Conservation (phyloP, 2,113 vertebrate genomes). For the Aphyosemion australe region DNA sequence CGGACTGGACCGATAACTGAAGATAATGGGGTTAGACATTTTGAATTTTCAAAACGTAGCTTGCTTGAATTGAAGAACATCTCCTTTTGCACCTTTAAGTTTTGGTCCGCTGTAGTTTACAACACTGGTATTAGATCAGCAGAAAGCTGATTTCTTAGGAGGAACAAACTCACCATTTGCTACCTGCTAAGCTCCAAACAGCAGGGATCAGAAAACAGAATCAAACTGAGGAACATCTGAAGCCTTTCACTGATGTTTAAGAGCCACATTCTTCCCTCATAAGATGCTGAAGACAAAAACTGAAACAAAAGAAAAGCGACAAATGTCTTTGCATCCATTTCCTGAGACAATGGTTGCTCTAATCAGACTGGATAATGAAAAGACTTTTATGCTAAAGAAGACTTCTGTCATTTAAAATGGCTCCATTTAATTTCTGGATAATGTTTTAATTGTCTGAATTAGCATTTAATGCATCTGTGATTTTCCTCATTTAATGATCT, state of each 20-base stretch:
- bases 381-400: not conserved
- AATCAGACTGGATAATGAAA: not conserved
- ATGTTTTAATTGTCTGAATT: not conserved
- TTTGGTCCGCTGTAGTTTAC: not conserved
- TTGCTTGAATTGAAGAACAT: too few relatives aligned
- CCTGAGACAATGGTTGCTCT: not conserved
- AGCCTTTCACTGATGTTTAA: not conserved
- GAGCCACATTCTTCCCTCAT: not conserved
- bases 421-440: not conserved
- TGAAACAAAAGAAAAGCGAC: not conserved
- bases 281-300: not conserved
- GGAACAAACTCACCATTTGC: not conserved
- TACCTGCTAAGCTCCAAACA: not conserved
- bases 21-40: too few relatives aligned
- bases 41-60: too few relatives aligned
- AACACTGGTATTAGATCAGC: not conserved
- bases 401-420: not conserved
- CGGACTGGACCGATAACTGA: too few relatives aligned
- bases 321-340: too few relatives aligned
- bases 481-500: not conserved
- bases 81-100: not conserved
- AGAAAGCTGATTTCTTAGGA: not conserved
- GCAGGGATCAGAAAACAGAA: not conserved
- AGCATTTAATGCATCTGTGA: not conserved
- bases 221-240: not conserved